These are phyloP conservation scores for Drosophila kohkoa DNA, from an alignment of 1,140 invertebrate species.

Conservation along the genomic window DNA sequence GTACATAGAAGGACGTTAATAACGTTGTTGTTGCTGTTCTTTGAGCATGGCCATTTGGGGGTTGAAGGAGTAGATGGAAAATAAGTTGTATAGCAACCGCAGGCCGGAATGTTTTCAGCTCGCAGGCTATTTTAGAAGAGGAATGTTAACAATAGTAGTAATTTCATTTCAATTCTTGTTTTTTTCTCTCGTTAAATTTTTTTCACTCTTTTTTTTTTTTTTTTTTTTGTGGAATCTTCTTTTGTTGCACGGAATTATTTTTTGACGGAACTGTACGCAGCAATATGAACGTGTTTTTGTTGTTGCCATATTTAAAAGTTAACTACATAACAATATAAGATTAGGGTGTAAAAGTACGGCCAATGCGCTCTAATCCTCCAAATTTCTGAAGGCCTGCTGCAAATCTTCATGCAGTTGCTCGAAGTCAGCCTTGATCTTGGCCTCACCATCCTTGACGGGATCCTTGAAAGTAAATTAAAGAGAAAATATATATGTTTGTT, in stretches of 20 bases:
- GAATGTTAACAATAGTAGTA: slow-evolving; percentile 62
- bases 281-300: slow-evolving; percentile 44
- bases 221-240: slow-evolving; percentile 44
- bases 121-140: slow-evolving; percentile 41
- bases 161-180: slow-evolving; percentile 14
- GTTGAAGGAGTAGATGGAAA: slow-evolving; percentile 27
- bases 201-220: slow-evolving; percentile 18
- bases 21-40: slow-evolving; percentile 44
- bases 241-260: slow-evolving; percentile 60
- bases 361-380: slow-evolving; percentile 94
- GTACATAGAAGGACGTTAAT: slow-evolving; percentile 78
- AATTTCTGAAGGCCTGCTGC: slow-evolving; percentile 98
- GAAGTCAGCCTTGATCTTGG: slow-evolving; percentile 98
- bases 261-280: slow-evolving; percentile 58
- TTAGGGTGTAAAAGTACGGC: slow-evolving; percentile 77
- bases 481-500: too few species aligned
- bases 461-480: slow-evolving; percentile 87
- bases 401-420: slow-evolving; percentile 98
- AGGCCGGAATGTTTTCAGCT: slow-evolving; percentile 79
- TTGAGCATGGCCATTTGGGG: slow-evolving; percentile 11
- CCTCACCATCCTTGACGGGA: slow-evolving; percentile 98
- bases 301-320: slow-evolving; percentile 70
- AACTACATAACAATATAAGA: slow-evolving; percentile 83
- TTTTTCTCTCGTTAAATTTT: slow-evolving; percentile 2
- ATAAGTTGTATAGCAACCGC: slow-evolving; percentile 59